phyloP scores from a whole-genome alignment of 2,888 invertebrate genomes.

The Agrochola lota region DNA sequence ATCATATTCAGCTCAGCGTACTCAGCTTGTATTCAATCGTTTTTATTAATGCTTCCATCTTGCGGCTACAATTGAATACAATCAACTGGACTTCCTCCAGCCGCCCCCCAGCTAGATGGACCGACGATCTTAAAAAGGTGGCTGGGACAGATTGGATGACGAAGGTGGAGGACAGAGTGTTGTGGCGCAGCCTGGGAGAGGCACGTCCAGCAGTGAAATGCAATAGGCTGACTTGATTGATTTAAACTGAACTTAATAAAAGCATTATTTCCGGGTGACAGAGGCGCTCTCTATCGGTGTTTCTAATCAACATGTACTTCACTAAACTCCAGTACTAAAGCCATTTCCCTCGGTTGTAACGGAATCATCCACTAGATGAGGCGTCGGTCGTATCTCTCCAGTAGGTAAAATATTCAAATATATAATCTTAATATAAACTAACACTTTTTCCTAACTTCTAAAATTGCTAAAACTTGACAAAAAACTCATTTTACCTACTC shows the following conservation, averaged over 20 bases:
- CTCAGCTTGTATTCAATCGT: background rate
- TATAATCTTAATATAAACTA: no score
- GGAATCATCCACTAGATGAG: conserved; percentile 24
- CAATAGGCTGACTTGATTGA: no score
- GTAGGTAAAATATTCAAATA: background rate
- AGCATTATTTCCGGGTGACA: background rate
- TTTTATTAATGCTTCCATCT: background rate
- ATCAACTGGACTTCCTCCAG: background rate
- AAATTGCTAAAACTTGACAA: background rate
- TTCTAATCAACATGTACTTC: conserved; percentile 11
- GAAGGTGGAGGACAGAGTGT: no score
- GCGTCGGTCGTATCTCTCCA: background rate
- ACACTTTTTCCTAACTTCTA: no score
- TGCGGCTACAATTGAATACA: conserved; percentile 18
- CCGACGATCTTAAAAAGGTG: no score
- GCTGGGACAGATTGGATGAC: no score
- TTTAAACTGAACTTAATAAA: conserved; percentile 1
- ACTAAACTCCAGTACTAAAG: background rate
- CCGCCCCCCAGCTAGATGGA: no score
- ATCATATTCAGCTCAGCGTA: background rate
- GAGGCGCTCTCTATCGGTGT: conserved; percentile 22
- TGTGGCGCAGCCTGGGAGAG: no score
- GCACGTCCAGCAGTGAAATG: no score
- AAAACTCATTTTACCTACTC: no score
- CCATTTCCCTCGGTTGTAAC: background rate